A percentile compares a stretch with the other conserved stretches of the same genome.
Conservation (phyloP, 2,888 invertebrate genomes). For the Troilus luridus region DNA sequence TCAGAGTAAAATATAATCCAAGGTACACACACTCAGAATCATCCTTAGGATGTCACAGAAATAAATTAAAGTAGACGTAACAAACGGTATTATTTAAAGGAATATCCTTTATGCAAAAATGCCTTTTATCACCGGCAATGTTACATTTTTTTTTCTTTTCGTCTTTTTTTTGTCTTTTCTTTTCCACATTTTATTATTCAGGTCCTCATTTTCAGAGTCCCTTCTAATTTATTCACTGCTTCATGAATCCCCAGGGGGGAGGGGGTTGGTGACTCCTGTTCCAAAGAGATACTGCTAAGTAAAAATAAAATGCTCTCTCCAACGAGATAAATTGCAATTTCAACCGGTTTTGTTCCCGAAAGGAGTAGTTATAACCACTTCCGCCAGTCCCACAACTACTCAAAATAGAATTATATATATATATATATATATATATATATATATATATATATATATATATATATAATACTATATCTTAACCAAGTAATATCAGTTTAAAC, state of each 20-base stretch:
- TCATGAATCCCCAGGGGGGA: not conserved
- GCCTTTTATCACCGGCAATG: constrained; percentile 17
- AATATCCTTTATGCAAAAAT: constrained; percentile 3
- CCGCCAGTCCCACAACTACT: not conserved
- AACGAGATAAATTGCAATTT: not conserved
- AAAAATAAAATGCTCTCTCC: constrained; percentile 34
- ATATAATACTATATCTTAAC: no score
- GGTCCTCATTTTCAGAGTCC: not conserved
- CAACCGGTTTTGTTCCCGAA: not conserved
- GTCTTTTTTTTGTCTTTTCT: not conserved
- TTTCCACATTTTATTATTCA: constrained; percentile 7
- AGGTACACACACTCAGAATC: not conserved
- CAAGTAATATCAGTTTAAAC: no score
- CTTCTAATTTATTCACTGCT: constrained; percentile 31
- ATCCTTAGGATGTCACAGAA: not conserved
- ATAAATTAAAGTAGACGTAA: not conserved
- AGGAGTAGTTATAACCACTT: not conserved
- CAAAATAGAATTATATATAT: no score
- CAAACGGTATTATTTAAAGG: not conserved
- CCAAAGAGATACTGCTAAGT: constrained; percentile 50
- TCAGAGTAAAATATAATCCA: not conserved
- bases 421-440: no score
- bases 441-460: no score
- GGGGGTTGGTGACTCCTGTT: not conserved
- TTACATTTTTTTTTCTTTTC: not conserved